phyloP scores from a whole-genome alignment of 2,797 vertebrate species.

The Anguilla megastoma region DNA sequence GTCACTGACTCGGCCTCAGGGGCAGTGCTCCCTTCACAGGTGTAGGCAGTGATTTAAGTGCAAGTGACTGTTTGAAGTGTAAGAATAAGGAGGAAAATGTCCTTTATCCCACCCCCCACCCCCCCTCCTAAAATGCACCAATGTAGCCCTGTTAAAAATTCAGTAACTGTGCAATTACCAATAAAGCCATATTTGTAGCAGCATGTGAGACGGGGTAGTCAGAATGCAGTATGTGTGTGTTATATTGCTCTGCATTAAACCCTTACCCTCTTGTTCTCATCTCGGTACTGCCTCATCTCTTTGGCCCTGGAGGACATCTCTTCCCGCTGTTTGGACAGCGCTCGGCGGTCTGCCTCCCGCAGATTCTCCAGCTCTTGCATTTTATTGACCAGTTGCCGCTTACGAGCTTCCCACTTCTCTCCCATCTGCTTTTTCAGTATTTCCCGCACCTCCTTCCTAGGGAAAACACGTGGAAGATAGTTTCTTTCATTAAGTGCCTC shows the following conservation, averaged over 20 bases:
- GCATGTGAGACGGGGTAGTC: background rate
- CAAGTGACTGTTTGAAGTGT: background rate
- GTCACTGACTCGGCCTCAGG: background rate
- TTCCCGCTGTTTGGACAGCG: slow-evolving; percentile 58
- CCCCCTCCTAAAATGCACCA: background rate
- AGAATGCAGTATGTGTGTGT: background rate
- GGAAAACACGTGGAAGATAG: background rate
- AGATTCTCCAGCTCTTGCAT: slow-evolving; percentile 56
- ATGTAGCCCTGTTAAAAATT: background rate
- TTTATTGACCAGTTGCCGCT: slow-evolving; percentile 52
- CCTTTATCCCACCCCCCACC: too few relatives aligned
- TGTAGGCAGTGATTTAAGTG: background rate
- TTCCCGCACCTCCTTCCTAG: slow-evolving; percentile 65
- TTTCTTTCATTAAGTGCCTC: background rate
- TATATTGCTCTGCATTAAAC: background rate
- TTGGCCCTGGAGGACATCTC: slow-evolving; percentile 54
- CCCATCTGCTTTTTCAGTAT: slow-evolving; percentile 70
- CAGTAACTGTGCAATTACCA: background rate
- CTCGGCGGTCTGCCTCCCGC: slow-evolving; percentile 56
- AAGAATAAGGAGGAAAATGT: too few relatives aligned
- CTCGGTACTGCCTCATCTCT: slow-evolving; percentile 66
- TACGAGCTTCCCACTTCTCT: slow-evolving; percentile 58
- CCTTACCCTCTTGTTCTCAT: slow-evolving; percentile 72
- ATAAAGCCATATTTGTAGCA: background rate
- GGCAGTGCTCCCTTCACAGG: background rate